Evolutionary conservation across 2,113 vertebrate genomes (phyloP), one percentile per base, ranked within the genome.

Genomic region (Murina feae): DNA sequence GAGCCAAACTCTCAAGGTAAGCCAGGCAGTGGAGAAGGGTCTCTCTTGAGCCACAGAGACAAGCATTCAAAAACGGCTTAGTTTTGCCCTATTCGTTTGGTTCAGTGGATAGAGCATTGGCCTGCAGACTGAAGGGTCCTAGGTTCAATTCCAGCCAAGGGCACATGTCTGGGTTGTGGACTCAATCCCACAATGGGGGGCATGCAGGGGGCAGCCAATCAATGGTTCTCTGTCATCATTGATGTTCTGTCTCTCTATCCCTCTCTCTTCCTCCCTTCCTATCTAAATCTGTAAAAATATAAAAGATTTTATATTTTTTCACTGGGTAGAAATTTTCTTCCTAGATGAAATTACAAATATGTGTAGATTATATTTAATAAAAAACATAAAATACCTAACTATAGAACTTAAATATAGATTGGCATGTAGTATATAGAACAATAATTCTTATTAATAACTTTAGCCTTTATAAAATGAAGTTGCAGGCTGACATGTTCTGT

Each of bases 321-420:
- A 98, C 98, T 99, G 98, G 99, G 99, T 98, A 99, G 98, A 92
- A 98, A 98, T 98, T 60, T 60, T 98, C 98, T 99, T 99, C 98
- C 98, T 98, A 98, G 98, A 98, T 98, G 99, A 99, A 99, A 98
- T 98, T 98, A 99, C 98, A 98, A 98, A 98, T 98, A 98, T 95
- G 97, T 99, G 99, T 99, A 99, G 99, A 99, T 99, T 99, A 99
- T 99, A 99, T 99, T 99, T 99, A 99, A 99, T 99, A 99, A 99
- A 99, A 99, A 99, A 98, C 98, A 98, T 99, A 98, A 99, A 99
- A 98, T 98, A 98, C 98, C 98, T 99, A 99, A 99, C 98, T 99
- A 98, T 99, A 99, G 99, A 99, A 98, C 97, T 98, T 98, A 98
- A 99, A 98, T 98, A 98, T 98, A 99, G 99, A 99, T 99, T 98